Evolutionary conservation across 2,113 vertebrate genomes (phyloP), one percentile per base, ranked within the genome.

Genomic region (Myrmecobius fasciatus): DNA sequence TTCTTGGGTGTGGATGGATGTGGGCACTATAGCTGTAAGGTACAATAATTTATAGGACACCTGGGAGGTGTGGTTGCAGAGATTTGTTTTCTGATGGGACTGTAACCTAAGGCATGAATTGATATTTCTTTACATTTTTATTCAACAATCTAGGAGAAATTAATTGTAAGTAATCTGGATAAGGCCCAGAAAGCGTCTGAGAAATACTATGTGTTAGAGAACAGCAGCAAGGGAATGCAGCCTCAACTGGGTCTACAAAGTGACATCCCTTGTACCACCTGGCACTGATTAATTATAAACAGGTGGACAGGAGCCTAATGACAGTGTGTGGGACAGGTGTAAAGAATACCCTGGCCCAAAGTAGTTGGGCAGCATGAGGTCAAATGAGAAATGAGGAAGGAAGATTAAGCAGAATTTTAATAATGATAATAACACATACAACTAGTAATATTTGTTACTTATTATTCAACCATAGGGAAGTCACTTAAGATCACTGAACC

Each of bases 121-220:
- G 91, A 28, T 56, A 60, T 96, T 17, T 53, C 75, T 5, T 6
- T 60, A 75, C 75, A 20, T 3, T 2, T 54, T 51, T 43, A 24
- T 83, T 22, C 8, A n/a, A 67, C 91, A 48, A 49, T 53, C 93
- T 96, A 28, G 75, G 49, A 92, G 89, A 89, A 83, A 43, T 83
- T 43, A 24, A 83, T 43, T 83, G 43, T 83, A 43, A 83, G 22
- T 83, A n/a, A 75, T 75, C 60, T 75, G 60, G 31, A 12, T 6
- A 83, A 43, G 1, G 36, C 6, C n/a, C 24, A 8, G 6, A 43
- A 83, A n/a, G n/a, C n/a, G 43, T 83, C 67, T 83, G n/a, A 83
- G 67, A 20, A 43, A 83, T 43, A 22, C 20, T 43, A 17, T 83
- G n/a, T 43, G 67, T n/a, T 20, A 20, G 20, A 83, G n/a, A 43